Percentiles rank a stretch among this genome's conserved stretches.
Evolutionary conservation across 2,888 invertebrate genomes (phyloP).

Genomic region (Nomada flava): DNA sequence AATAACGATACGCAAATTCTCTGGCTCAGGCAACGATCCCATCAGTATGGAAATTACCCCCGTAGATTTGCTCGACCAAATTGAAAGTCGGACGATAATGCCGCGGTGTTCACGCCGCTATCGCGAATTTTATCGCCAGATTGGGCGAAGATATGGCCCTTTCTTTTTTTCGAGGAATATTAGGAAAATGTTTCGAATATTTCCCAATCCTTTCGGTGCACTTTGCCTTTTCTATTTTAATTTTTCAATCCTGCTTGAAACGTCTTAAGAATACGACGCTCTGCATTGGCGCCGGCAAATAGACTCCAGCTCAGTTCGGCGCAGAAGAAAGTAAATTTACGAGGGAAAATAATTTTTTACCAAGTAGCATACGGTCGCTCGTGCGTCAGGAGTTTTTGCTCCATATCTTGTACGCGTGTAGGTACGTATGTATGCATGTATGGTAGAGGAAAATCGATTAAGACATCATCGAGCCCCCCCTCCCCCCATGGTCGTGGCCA

Average conservation of each 20-base stretch:
- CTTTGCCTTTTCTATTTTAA: background rate
- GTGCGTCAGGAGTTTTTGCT: slow-evolving; percentile 28
- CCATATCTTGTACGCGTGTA: background rate
- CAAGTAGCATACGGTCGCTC: background rate
- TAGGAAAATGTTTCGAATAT: background rate
- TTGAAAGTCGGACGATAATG: slow-evolving; percentile 21
- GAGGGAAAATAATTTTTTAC: slow-evolving; percentile 8
- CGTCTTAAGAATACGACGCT: background rate
- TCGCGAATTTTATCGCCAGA: slow-evolving; percentile 3
- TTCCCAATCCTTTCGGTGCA: background rate
- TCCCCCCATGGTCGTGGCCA: slow-evolving; percentile 28
- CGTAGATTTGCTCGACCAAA: slow-evolving; percentile 1
- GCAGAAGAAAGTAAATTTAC: background rate
- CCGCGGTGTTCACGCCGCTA: background rate
- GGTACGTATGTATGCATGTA: background rate
- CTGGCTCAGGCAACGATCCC: background rate
- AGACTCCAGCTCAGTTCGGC: background rate
- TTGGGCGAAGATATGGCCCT: too few relatives aligned
- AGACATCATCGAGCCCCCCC: slow-evolving; percentile 19
- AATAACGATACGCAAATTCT: slow-evolving; percentile 5
- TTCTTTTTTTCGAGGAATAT: background rate
- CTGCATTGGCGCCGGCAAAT: background rate
- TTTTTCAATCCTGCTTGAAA: background rate
- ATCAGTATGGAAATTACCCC: slow-evolving; percentile 24
- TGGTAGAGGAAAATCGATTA: slow-evolving; percentile 43